These are phyloP conservation scores for Pampus argenteus DNA, from an alignment of 2,797 vertebrate genomes.

Conservation along the genomic window DNA sequence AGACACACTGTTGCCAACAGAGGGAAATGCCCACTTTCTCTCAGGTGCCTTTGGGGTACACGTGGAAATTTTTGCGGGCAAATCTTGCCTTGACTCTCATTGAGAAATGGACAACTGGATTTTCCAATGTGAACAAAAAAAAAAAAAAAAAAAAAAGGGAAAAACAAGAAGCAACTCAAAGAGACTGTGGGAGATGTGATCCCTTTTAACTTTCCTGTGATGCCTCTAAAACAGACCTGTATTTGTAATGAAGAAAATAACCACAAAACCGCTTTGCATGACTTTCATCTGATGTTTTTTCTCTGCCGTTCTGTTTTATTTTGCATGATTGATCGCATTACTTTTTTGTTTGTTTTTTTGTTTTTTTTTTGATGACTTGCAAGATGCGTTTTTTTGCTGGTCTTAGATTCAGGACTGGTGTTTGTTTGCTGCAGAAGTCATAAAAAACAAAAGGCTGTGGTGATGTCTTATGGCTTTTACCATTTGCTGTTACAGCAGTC, in stretches of 20 bases:
- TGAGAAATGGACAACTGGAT: constrained; percentile 69
- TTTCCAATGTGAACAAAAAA: constrained; percentile 57
- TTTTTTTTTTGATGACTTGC: constrained; percentile 31
- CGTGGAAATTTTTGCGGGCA: constrained; percentile 59
- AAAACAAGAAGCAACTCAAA: constrained; percentile 42
- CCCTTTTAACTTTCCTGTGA: constrained; percentile 72
- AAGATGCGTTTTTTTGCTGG: constrained; percentile 46
- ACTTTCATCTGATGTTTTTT: constrained; percentile 74
- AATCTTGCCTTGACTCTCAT: constrained; percentile 57
- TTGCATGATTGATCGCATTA: constrained; percentile 77
- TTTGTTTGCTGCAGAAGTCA: constrained; percentile 17
- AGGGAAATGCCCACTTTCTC: constrained; percentile 78
- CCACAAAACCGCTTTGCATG: constrained; percentile 76
- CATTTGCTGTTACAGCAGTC: constrained; percentile 44
- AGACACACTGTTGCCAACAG: constrained; percentile 72
- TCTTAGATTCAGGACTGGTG: constrained; percentile 39
- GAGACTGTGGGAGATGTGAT: constrained; percentile 63
- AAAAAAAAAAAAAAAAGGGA: background rate
- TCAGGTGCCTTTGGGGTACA: constrained; percentile 82
- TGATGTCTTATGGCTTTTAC: constrained; percentile 49
- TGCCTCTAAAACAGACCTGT: constrained; percentile 70
- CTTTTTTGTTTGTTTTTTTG: constrained; percentile 37
- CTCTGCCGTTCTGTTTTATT: constrained; percentile 73
- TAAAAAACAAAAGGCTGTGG: constrained; percentile 38
- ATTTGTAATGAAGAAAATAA: constrained; percentile 72